These are phyloP conservation scores for Drosophila barbarae DNA, from an alignment of 2,888 invertebrate genomes.

Conservation along the genomic window DNA sequence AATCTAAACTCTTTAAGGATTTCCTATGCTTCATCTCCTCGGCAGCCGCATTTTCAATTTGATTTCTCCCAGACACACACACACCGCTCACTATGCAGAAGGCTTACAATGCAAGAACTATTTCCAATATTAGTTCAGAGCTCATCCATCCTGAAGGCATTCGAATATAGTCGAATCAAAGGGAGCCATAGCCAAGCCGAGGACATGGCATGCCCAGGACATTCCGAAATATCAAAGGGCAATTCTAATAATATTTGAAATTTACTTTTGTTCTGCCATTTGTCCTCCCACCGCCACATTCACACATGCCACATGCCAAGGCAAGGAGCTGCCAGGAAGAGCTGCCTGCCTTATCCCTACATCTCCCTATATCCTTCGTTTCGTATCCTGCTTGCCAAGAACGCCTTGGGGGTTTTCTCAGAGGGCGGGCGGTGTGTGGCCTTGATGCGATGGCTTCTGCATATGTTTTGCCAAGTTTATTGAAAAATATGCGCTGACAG, in stretches of 20 bases:
- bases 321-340: not conserved
- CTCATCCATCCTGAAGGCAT: slow-evolving; percentile 36
- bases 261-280: slow-evolving; percentile 38
- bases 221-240: slow-evolving; percentile 44
- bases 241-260: slow-evolving; percentile 47
- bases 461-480: slow-evolving; percentile 74
- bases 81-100: not conserved
- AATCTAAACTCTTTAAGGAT: slow-evolving; percentile 15
- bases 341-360: slow-evolving; percentile 6
- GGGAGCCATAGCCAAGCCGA: slow-evolving; percentile 1
- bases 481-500: slow-evolving; percentile 75
- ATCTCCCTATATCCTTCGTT: slow-evolving; percentile 1
- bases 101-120: slow-evolving; percentile 38
- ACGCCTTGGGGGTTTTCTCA: slow-evolving; percentile 16
- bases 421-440: not conserved
- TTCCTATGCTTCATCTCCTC: not conserved
- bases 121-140: slow-evolving; percentile 37
- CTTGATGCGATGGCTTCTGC: slow-evolving; percentile 36
- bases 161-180: slow-evolving; percentile 22
- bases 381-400: slow-evolving; percentile 28
- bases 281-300: slow-evolving; percentile 23
- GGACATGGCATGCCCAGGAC: slow-evolving; percentile 23
- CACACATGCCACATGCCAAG: slow-evolving; percentile 33
- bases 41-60: slow-evolving; percentile 8
- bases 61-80: slow-evolving; percentile 3